Base-by-base conservation (phyloP, 2,888 invertebrate species). In the Napeogenes inachia region DNA sequence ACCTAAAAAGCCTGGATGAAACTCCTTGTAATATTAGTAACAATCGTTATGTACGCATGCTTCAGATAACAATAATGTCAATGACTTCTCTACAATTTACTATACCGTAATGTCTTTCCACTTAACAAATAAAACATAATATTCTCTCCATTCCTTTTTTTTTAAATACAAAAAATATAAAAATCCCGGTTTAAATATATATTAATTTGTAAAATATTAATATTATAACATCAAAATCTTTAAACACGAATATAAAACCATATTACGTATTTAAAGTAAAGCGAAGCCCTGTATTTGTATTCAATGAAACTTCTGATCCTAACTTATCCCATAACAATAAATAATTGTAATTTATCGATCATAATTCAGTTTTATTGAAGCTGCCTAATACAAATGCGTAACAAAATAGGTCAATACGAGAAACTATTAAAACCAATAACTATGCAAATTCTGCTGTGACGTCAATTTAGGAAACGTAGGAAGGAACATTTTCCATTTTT, bases 1-100 rank as follows among this genome's bases (percentile, higher is more conserved):
- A 50, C 50, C 30, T 50, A 30, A 50, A 50, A 30, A 30, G 10
- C 30, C 42, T 50, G 30, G 30, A 50, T 30, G 6, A 30, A 30
- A 6, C 3, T 30, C 21, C 50, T 50, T 50, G 50, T 30, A 50
- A 6, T 2, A 30, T 30, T 30, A 50, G 4, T 13, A n/a, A 6
- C 6, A 6, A 50, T 50, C 50, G 30, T 8, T 50, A n/a, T 21
- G 30, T 50, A 12, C 21, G 12, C 12, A 50, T 30, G 30, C 50
- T 30, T 50, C 50, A 50, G 50, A 50, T 50, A 50, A 50, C 50
- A 50, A 30, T 50, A 50, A 50, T 50, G 50, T 50, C 50, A 50
- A 50, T 30, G 30, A 50, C 50, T 50, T 30, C 50, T 30, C 30
- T 8, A 50, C 10, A 50, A 30, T 8, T 12, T 30, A 50, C 50